Base-by-base conservation (phyloP, 1,140 invertebrate genomes). In the Pseudomyrmex dendroicus region DNA sequence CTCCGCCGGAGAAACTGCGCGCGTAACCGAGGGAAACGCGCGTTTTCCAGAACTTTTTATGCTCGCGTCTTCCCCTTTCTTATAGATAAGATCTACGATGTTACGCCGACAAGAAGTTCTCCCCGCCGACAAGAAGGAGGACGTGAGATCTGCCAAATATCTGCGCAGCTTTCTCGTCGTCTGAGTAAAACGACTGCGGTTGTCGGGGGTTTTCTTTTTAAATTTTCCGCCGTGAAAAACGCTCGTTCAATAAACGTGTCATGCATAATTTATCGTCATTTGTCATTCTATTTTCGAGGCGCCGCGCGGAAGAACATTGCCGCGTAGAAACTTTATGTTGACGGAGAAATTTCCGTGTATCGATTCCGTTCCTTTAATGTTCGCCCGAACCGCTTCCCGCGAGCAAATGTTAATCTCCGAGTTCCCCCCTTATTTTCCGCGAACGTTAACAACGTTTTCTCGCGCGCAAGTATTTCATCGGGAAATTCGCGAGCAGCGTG, bases 11-110 rank as follows among this genome's bases (percentile, higher is more conserved):
- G 13, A 20, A 76, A 66, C 48, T 52, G 25, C 59, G n/a, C 7
- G n/a, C 25, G 35, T 35, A n/a, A 70, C 3, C 50, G 15, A 73
- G 54, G n/a, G 20, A 10, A 64, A 22, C 22, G 20, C 15, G 15
- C n/a, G 12, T 44, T 56, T 56, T 13, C 61, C 48, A 22, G 59
- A 22, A 52, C 1, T 48, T 64, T 22, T 56, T 10, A 48, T 20
- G 56, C 25, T 74, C 20, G 12, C 35, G 46, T 13, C 22, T 13
- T 56, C 5, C 35, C 35, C 5, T 7, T 7, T 35, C 0, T 35
- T 35, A 35, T 22, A 56, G 73, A 77, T 77, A 67, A 68, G 67
- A 57, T 50, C 73, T 20, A 13, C 50, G 25, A 22, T 77, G 9
- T 77, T 25, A 44, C 22, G 74, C 66, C 56, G 63, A 77, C 35